Evolutionary conservation across 2,888 invertebrate genomes (phyloP).

Genomic region (Dryomyza anilis): DNA sequence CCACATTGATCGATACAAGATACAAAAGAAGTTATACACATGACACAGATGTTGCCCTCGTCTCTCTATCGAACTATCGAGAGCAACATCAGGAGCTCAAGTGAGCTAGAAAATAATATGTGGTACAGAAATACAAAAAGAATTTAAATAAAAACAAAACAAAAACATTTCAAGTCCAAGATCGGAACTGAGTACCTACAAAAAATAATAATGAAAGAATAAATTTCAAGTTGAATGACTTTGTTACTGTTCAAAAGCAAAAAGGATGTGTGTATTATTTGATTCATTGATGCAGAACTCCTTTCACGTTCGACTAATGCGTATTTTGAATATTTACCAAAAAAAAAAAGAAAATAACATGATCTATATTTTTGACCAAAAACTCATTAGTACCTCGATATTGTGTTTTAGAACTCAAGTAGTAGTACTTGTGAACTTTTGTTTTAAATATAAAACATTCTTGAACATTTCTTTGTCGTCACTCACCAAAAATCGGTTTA

Average conservation of each 20-base stretch:
- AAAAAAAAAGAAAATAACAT: too few relatives aligned
- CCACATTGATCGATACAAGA: too few relatives aligned
- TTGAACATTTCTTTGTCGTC: too few relatives aligned
- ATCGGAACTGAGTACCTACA: too few relatives aligned
- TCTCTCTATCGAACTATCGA: neutral
- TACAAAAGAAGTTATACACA: too few relatives aligned
- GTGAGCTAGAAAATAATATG: neutral
- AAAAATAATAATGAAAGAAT: neutral
- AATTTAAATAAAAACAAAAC: neutral
- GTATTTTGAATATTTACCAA: too few relatives aligned
- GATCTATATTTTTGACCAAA: too few relatives aligned
- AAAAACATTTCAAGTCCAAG: too few relatives aligned
- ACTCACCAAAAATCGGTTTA: neutral
- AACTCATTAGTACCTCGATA: too few relatives aligned
- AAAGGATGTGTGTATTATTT: neutral
- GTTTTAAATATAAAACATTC: neutral
- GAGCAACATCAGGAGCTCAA: neutral
- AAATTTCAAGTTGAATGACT: neutral
- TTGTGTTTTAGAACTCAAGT: too few relatives aligned
- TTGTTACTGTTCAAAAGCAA: neutral
- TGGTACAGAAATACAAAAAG: neutral
- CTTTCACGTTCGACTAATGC: neutral
- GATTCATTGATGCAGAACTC: slow-evolving; percentile 7
- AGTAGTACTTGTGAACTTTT: too few relatives aligned
- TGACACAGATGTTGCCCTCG: neutral